Evolutionary conservation across 2,888 invertebrate genomes (phyloP), one percentile per base, ranked within the genome.

Genomic region (Cephalotes varians): DNA sequence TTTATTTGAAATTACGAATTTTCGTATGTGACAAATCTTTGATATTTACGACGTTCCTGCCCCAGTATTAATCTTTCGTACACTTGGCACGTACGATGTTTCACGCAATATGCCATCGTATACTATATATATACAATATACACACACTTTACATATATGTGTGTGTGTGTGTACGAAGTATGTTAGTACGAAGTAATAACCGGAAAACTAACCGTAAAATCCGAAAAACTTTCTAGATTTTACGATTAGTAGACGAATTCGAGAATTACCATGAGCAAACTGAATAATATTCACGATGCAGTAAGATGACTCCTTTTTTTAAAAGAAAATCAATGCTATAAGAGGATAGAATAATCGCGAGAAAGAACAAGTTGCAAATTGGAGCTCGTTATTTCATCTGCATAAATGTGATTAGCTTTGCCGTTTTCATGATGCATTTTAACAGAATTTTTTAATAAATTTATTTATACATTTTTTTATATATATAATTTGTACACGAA

Each of bases 251-350:
- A 67, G 86, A 81, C 82, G 85, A 88, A 85, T 88, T 88, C 60
- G 74, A 81, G 84, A 88, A 86, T 88, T 88, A 88, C 87, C 81
- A 64, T 56, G 81, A 87, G 83, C 85, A 82, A 85, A 88, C 86
- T 87, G 76, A 65, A 40, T 79, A 84, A 87, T 82, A 84, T 88
- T 80, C 64, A 71, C 81, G 28, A n/a, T 51, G 44, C 47, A 56
- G 31, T 71, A 51, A 76, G 76, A 62, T 76, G 69, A 21, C 71
- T 60, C 60, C 15, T 28, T 65, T 67, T 31, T 5, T 15, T 3
- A 18, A 31, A 44, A 44, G 5, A 9, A 10, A 12, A 77, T 77
- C 77, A 67, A 77, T 77, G 25, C 54, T 54, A 40, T 40, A 64
- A 76, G 51, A 65, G 51, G 31, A 21, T 21, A 56, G 37, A 21